These are phyloP conservation scores for Bruchidius siliquastri DNA, from an alignment of 2,888 invertebrate genomes.

Conservation along the genomic window DNA sequence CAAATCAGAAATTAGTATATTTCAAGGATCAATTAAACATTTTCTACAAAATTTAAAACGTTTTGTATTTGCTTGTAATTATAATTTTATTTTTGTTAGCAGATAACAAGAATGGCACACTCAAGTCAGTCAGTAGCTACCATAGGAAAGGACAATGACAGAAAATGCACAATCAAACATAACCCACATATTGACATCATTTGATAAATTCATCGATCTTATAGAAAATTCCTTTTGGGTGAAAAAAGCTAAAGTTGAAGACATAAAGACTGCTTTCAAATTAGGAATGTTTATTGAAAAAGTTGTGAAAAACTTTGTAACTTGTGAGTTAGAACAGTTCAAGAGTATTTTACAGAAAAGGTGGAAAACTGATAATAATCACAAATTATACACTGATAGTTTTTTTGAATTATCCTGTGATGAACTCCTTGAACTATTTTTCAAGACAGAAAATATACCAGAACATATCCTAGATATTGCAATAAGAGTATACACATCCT, in stretches of 20 bases:
- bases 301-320: slow-evolving; percentile 49
- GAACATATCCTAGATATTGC: slow-evolving; percentile 43
- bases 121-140: slow-evolving; percentile 32
- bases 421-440: slow-evolving; percentile 46
- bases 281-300: slow-evolving; percentile 55
- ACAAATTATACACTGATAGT: slow-evolving; percentile 20
- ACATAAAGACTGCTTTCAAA: slow-evolving; percentile 53
- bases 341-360: slow-evolving; percentile 43
- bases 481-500: slow-evolving; percentile 45
- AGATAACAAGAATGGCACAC: slow-evolving; percentile 26
- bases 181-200: slow-evolving; percentile 50
- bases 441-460: slow-evolving; percentile 39
- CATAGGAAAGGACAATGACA: slow-evolving; percentile 27
- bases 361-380: slow-evolving; percentile 22
- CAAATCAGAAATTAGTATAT: no score
- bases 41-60: not conserved
- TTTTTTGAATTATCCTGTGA: slow-evolving; percentile 48
- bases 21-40: no score
- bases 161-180: slow-evolving; percentile 39
- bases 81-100: slow-evolving; percentile 28
- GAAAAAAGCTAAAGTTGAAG: slow-evolving; percentile 46
- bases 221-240: slow-evolving; percentile 52
- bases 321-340: slow-evolving; percentile 48
- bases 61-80: not conserved
- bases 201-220: slow-evolving; percentile 52